Percentiles rank a stretch among this genome's conserved stretches.
Evolutionary conservation across 2,113 vertebrate species (phyloP).

Genomic region (human): GRCh38 chr13:105696001-105696500

Average conservation of each 20-base stretch:
- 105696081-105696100: slow-evolving; percentile 25
- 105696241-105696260: background rate
- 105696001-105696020: background rate
- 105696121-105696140: slow-evolving; percentile 32
- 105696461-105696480: too few relatives aligned
- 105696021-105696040: background rate
- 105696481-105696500: background rate
- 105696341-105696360: background rate
- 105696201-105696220: slow-evolving; percentile 2
- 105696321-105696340: background rate
- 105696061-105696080: slow-evolving; percentile 11
- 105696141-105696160: background rate
- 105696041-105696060: slow-evolving; percentile 41
- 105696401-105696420: background rate
- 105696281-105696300: background rate
- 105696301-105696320: background rate
- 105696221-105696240: background rate
- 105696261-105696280: too few relatives aligned
- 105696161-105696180: background rate
- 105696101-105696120: slow-evolving; percentile 42
- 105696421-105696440: fast-evolving
- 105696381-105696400: background rate
- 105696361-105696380: background rate
- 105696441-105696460: too few relatives aligned
- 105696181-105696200: background rate